phyloP scores from a whole-genome alignment of 2,113 vertebrate species.

The Grammomys surdaster region DNA sequence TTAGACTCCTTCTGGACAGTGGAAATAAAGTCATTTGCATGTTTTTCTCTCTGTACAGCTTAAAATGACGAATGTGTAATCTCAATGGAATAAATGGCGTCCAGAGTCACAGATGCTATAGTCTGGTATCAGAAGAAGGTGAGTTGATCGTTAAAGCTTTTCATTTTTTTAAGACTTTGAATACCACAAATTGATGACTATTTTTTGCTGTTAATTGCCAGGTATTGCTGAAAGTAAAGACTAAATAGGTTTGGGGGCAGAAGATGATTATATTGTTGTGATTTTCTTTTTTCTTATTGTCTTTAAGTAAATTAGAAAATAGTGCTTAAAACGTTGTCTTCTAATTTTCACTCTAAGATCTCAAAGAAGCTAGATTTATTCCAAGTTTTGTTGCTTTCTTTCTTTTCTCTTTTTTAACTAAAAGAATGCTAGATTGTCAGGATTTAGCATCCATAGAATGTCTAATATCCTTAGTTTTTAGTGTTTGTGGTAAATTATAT shows the following conservation, averaged over 20 bases:
- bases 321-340: slow-evolving; percentile 34
- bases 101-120: slow-evolving; percentile 99
- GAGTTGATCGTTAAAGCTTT: slow-evolving; percentile 85
- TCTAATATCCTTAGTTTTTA: neutral
- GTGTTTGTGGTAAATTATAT: slow-evolving; percentile 10
- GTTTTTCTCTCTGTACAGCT: slow-evolving; percentile 88
- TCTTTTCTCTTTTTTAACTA: slow-evolving; percentile 25
- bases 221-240: slow-evolving; percentile 42
- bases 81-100: slow-evolving; percentile 97
- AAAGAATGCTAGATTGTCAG: slow-evolving; percentile 16
- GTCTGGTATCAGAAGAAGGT: slow-evolving; percentile 99
- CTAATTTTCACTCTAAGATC: neutral
- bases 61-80: slow-evolving; percentile 94
- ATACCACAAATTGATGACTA: slow-evolving; percentile 9
- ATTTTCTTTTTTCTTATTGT: slow-evolving; percentile 48
- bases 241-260: slow-evolving; percentile 42
- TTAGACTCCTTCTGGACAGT: slow-evolving; percentile 65
- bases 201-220: slow-evolving; percentile 21
- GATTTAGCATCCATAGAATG: neutral
- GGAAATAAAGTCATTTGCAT: slow-evolving; percentile 84
- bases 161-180: slow-evolving; percentile 42
- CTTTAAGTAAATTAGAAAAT: slow-evolving; percentile 48
- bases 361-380: slow-evolving; percentile 28
- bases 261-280: slow-evolving; percentile 44
- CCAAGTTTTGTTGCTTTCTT: neutral